These are phyloP conservation scores for Aurelia aurita complex sp. Pacific DNA, from an alignment of 30 jellyfish, hydroid and myxozoan species.

Conservation along the genomic window DNA sequence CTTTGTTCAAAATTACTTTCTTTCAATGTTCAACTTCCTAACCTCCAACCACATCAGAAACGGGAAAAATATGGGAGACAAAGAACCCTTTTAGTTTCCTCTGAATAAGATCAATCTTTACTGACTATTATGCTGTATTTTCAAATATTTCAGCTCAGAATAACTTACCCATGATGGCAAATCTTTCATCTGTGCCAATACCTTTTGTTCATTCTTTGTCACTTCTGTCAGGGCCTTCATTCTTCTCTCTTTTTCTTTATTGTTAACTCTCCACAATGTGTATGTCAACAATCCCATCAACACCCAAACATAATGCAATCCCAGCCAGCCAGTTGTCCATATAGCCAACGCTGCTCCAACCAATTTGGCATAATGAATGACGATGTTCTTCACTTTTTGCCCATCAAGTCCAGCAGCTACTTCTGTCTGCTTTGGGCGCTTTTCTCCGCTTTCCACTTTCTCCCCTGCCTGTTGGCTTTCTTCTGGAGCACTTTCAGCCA, in stretches of 20 bases:
- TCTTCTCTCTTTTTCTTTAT: conserved; percentile 37
- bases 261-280: conserved; percentile 61
- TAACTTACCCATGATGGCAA: conserved; percentile 83
- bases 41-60: too few species aligned
- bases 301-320: conserved; percentile 76
- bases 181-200: conserved; percentile 31
- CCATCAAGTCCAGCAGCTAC: conserved; percentile 60
- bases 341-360: conserved; percentile 76
- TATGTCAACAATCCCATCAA: conserved; percentile 56
- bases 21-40: too few species aligned
- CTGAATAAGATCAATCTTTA: too few species aligned
- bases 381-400: conserved; percentile 41
- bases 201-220: conserved; percentile 55
- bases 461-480: too few species aligned
- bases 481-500: too few species aligned
- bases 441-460: background rate
- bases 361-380: conserved; percentile 46
- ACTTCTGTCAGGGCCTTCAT: conserved; percentile 59
- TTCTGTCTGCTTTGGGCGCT: conserved; percentile 14
- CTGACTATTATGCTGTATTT: background rate
- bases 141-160: background rate
- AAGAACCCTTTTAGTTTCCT: too few species aligned
- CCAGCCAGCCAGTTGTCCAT: conserved; percentile 80
- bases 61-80: too few species aligned
- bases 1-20: too few species aligned